phyloP scores from a whole-genome alignment of 2,888 invertebrate species.

The Andricus quercusramuli region DNA sequence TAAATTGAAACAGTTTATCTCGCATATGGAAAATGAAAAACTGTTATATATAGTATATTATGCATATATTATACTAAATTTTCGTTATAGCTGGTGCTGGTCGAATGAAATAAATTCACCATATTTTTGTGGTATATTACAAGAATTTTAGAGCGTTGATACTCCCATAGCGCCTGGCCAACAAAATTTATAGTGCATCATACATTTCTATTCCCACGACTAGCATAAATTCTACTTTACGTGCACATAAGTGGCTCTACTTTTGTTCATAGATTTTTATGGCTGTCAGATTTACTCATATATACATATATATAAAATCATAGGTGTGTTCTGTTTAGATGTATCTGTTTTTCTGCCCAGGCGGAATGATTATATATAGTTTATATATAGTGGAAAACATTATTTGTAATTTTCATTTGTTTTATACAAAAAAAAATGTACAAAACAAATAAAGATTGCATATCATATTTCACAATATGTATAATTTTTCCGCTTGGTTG shows the following conservation, averaged over 20 bases:
- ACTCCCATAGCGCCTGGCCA: constrained; percentile 48
- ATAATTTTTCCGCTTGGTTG: too few species aligned
- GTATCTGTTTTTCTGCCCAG: background rate
- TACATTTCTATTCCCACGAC: constrained; percentile 69
- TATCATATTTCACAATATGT: too few species aligned
- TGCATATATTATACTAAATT: background rate
- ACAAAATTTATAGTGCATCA: constrained; percentile 69
- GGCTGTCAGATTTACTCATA: constrained; percentile 65
- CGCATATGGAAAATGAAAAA: background rate
- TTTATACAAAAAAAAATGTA: too few species aligned
- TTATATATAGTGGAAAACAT: too few species aligned
- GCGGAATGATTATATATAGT: too few species aligned
- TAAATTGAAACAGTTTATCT: background rate
- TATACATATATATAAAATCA: too few species aligned
- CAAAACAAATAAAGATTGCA: too few species aligned
- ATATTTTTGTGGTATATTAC: constrained; percentile 50
- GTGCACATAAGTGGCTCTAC: constrained; percentile 72
- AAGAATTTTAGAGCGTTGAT: constrained; percentile 59
- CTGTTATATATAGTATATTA: background rate
- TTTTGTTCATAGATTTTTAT: constrained; percentile 74
- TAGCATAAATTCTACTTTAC: constrained; percentile 70
- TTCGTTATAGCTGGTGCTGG: background rate
- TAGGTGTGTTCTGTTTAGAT: background rate
- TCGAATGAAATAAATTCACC: constrained; percentile 49
- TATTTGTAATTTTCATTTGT: too few species aligned